Percentiles rank a stretch among this genome's conserved stretches.
Conservation (phyloP, 2,888 invertebrate species). For the Auanema freiburgensis region DNA sequence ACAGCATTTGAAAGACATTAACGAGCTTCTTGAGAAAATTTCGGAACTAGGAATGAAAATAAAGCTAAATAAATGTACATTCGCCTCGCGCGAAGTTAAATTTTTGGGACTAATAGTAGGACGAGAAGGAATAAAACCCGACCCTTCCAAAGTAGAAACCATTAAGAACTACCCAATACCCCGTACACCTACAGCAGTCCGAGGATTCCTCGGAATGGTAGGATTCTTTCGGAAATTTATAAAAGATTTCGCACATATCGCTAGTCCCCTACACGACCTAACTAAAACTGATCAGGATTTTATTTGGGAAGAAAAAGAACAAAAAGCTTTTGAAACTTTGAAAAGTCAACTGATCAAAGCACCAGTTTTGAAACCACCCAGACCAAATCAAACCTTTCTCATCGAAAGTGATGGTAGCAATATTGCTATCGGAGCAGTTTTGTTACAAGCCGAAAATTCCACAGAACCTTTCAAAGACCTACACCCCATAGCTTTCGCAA, state of each 20-base stretch:
- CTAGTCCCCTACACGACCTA: conserved; percentile 28
- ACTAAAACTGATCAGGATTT: conserved; percentile 22
- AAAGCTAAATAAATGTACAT: conserved; percentile 28
- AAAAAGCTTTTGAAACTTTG: conserved; percentile 23
- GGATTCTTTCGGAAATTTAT: conserved; percentile 40
- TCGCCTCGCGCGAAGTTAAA: conserved; percentile 26
- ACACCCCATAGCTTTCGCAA: conserved; percentile 24
- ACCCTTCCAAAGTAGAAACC: conserved; percentile 27
- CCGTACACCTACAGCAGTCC: conserved; percentile 17
- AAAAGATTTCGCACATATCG: conserved; percentile 29
- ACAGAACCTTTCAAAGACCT: conserved; percentile 26
- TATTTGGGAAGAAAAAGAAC: conserved; percentile 25
- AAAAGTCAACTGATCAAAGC: conserved; percentile 20
- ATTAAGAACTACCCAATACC: conserved; percentile 24
- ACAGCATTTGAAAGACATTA: conserved; percentile 38
- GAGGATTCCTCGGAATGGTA: conserved; percentile 31
- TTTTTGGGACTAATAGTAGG: conserved; percentile 38
- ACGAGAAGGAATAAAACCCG: conserved; percentile 30
- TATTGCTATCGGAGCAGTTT: conserved; percentile 27
- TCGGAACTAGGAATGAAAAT: conserved; percentile 30
- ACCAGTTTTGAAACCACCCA: conserved; percentile 24
- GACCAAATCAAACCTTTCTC: conserved; percentile 12
- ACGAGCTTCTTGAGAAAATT: conserved; percentile 25
- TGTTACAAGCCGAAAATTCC: conserved; percentile 20
- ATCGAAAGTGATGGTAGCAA: conserved; percentile 29